Evolutionary conservation across 2,797 vertebrate species (phyloP).

Genomic region (Scyliorhinus canicula): DNA sequence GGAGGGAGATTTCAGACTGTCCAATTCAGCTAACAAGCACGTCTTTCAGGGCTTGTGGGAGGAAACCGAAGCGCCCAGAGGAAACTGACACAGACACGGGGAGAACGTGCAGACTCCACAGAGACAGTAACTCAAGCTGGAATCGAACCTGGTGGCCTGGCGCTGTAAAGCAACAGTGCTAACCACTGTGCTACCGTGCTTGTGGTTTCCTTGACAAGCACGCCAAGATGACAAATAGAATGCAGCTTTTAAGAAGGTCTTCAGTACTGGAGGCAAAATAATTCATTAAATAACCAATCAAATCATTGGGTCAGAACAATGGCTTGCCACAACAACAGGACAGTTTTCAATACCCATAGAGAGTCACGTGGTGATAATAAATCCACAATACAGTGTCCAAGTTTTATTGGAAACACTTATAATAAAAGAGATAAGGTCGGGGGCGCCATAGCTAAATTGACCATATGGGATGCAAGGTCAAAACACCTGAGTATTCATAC

Average conservation of each 20-base stretch:
- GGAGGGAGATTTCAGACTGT: too few relatives aligned
- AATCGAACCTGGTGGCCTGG: too few relatives aligned
- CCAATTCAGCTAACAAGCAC: too few relatives aligned
- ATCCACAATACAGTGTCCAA: background rate
- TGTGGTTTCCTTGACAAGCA: background rate
- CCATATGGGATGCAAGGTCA: background rate
- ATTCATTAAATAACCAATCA: background rate
- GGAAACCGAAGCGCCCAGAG: too few relatives aligned
- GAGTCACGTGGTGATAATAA: background rate
- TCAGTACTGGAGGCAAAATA: background rate
- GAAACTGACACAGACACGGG: too few relatives aligned
- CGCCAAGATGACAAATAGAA: background rate
- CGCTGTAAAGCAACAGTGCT: too few relatives aligned
- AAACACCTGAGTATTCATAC: background rate
- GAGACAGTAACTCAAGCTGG: too few relatives aligned
- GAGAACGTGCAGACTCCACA: too few relatives aligned
- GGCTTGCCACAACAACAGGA: background rate
- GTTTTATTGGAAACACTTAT: background rate
- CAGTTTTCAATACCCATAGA: background rate
- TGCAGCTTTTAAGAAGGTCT: background rate
- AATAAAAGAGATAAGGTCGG: background rate
- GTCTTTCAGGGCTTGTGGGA: too few relatives aligned
- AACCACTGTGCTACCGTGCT: too few relatives aligned
- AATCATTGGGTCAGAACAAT: background rate
- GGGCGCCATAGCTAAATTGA: background rate